phyloP scores from a whole-genome alignment of 2,888 invertebrate species.

The Onchidella celtica region DNA sequence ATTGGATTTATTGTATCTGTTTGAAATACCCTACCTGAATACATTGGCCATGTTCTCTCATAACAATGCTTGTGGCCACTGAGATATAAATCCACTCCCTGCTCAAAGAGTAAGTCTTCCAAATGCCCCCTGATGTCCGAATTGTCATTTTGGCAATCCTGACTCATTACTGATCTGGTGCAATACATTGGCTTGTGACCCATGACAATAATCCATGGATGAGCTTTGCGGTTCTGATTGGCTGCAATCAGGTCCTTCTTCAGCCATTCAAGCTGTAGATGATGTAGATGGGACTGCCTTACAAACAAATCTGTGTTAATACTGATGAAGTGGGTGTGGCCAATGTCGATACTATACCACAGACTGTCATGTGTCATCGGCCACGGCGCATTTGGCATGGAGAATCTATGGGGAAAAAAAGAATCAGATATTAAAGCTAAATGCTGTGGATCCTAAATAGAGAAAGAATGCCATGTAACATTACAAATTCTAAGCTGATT shows the following conservation, averaged over 20 bases:
- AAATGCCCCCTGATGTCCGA: constrained; percentile 62
- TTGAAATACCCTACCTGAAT: constrained; percentile 64
- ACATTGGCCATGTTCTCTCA: constrained; percentile 74
- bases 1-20: constrained; percentile 66
- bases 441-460: too few relatives aligned
- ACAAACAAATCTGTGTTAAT: constrained; percentile 70
- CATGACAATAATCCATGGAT: constrained; percentile 78
- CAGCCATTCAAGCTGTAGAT: constrained; percentile 67
- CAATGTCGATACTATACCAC: constrained; percentile 78
- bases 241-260: constrained; percentile 69
- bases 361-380: constrained; percentile 73
- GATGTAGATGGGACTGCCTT: constrained; percentile 84
- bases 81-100: constrained; percentile 73
- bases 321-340: constrained; percentile 73
- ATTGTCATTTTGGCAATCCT: constrained; percentile 67
- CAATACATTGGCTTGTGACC: constrained; percentile 80
- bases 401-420: constrained; percentile 68
- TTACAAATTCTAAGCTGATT: too few relatives aligned
- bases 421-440: too few relatives aligned
- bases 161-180: constrained; percentile 65
- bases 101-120: constrained; percentile 71
- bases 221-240: constrained; percentile 61
- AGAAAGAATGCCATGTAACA: too few relatives aligned
- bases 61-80: constrained; percentile 74
- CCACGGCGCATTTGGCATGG: constrained; percentile 72